Base-by-base conservation (phyloP, 2,888 invertebrate genomes). In the Esperia sulphurella region DNA sequence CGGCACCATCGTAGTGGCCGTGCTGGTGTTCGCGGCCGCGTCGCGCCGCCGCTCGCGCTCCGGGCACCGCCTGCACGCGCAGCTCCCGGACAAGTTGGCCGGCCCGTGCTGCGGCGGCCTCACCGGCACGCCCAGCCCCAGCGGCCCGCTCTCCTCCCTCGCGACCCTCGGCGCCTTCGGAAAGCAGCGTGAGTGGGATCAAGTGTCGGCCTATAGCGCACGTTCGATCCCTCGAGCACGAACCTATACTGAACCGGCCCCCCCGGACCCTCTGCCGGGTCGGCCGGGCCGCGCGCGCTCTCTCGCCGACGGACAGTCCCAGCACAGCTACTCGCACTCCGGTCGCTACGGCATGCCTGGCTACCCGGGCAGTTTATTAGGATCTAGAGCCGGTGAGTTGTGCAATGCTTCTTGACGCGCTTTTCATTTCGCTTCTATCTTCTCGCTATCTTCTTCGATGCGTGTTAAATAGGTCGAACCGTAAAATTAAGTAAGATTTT, bases 1-100 rank as follows among this genome's bases (percentile, higher is more conserved):
- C 79, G 96, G 95, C 39, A 97, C 97, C 39, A 96, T 97, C 63
- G 95, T 97, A 51, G 93, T 97, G 41, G 97, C 97, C 0, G 96
- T 97, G 49, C 94, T 97, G 60, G 94, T 97, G 58, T 97, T 97
- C 79, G 94, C 97, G 46, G 96, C 96, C 43, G 96, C 97, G 14
- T 96, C 95, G 60, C 92, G 94, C 53, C 92, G 95, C 55, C 91
- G 96, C 50, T 94, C 95, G 8, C 91, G 94, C 59, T 95, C 95
- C 71, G 90, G 96, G 59, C 96, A 95, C 77, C 91, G 93, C 41
- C 83, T 94, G 28, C 93, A 94, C 64, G 92, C 93, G 68, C 93
- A 94, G 63, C 91, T 92, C 59, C 78, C 91, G 41, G 92, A 94
- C 54, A 95, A 95, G 58, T 81, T 95, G 65, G 94, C 95, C 30